Conservation (phyloP, 2,888 invertebrate species). For the Electrophaes corylata region DNA sequence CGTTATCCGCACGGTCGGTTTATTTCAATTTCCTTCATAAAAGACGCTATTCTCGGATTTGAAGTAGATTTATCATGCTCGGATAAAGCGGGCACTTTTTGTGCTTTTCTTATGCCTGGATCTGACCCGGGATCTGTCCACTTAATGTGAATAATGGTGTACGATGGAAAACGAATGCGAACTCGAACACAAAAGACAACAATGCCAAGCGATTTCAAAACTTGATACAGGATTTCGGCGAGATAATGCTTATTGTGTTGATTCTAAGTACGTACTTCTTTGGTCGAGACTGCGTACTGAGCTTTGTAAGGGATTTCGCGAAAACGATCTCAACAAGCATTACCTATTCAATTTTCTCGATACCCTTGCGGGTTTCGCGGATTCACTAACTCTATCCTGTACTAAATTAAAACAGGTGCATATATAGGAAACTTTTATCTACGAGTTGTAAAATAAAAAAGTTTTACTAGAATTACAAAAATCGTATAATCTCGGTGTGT, state of each 20-base stretch:
- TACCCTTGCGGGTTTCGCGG: constrained; percentile 16
- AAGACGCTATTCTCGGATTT: constrained; percentile 85
- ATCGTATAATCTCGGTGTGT: too few species aligned
- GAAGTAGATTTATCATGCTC: constrained; percentile 85
- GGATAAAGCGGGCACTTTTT: constrained; percentile 85
- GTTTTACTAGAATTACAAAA: too few species aligned
- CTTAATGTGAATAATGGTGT: constrained; percentile 85
- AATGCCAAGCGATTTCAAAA: constrained; percentile 81
- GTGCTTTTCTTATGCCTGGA: constrained; percentile 84
- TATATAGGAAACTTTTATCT: not conserved
- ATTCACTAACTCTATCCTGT: not conserved
- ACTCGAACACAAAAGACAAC: constrained; percentile 82
- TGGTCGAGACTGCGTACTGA: constrained; percentile 25
- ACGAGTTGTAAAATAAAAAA: too few species aligned
- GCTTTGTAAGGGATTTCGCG: constrained; percentile 19
- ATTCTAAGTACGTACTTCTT: constrained; percentile 42
- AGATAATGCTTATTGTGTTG: constrained; percentile 66
- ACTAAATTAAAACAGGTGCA: not conserved
- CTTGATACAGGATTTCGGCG: constrained; percentile 78
- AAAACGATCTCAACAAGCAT: constrained; percentile 25
- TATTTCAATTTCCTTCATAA: constrained; percentile 85
- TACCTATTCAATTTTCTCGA: constrained; percentile 21
- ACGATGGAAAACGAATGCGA: constrained; percentile 84
- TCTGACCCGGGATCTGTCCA: constrained; percentile 85
- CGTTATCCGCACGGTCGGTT: constrained; percentile 84